These are phyloP conservation scores for Argyresthia albistria DNA, from an alignment of 2,888 invertebrate species.

Conservation along the genomic window DNA sequence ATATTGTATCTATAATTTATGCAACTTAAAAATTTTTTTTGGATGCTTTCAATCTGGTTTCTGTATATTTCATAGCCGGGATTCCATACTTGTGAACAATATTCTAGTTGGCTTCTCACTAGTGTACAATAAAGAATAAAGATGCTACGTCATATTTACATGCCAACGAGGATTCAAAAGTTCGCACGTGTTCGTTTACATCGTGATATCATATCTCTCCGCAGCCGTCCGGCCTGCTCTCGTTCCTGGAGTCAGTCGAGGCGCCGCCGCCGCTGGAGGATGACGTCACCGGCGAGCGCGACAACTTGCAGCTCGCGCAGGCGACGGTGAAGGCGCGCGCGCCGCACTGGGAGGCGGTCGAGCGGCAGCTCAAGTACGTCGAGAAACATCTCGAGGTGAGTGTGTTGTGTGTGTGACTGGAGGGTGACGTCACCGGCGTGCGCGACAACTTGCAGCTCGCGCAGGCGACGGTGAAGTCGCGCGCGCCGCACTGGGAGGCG, in stretches of 20 bases:
- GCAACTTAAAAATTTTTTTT: too few species aligned
- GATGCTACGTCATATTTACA: too few species aligned
- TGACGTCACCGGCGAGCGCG: slow-evolving; percentile 83
- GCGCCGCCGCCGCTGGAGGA: slow-evolving; percentile 83
- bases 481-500: slow-evolving; percentile 80
- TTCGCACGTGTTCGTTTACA: not conserved
- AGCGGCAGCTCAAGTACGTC: slow-evolving; percentile 80
- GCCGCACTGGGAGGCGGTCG: slow-evolving; percentile 80
- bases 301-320: slow-evolving; percentile 95
- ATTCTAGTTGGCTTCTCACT: too few species aligned
- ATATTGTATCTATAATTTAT: too few species aligned
- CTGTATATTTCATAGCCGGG: too few species aligned
- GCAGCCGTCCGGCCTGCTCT: slow-evolving; percentile 93
- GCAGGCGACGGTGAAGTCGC: slow-evolving; percentile 81
- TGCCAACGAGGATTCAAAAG: not conserved
- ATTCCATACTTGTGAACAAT: too few species aligned
- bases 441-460: too few species aligned
- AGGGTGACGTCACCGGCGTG: too few species aligned
- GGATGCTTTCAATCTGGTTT: too few species aligned
- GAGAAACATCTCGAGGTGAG: slow-evolving; percentile 86
- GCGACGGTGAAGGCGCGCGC: slow-evolving; percentile 81
- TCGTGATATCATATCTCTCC: slow-evolving; percentile 11
- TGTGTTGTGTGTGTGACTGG: not conserved
- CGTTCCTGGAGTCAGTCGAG: slow-evolving; percentile 90
- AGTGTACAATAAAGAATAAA: too few species aligned